phyloP scores from a whole-genome alignment of 1,140 invertebrate species.

The Wasmannia auropunctata region DNA sequence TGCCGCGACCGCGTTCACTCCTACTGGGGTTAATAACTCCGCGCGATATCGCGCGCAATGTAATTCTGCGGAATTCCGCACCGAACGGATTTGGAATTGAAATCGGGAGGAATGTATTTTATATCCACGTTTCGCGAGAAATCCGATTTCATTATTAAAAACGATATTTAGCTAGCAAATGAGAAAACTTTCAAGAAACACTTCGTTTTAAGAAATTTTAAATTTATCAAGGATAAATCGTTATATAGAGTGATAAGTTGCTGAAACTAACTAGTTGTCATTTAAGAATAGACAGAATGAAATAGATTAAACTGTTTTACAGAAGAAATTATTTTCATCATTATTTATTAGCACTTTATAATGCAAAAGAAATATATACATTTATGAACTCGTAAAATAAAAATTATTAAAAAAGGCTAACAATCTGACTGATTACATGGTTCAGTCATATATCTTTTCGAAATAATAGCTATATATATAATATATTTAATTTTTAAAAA shows the following conservation, averaged over 20 bases:
- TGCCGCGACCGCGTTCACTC: constrained; percentile 64
- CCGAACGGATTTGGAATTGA: constrained; percentile 17
- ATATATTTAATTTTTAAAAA: not conserved
- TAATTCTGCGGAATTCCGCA: constrained; percentile 55
- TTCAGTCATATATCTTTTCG: not conserved
- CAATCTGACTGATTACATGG: not conserved
- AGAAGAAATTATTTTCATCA: not conserved
- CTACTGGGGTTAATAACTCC: constrained; percentile 65
- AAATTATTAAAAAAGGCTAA: not conserved
- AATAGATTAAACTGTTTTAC: not conserved
- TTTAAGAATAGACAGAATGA: not conserved
- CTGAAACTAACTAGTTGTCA: not conserved
- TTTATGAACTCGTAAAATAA: not conserved
- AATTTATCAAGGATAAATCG: not conserved
- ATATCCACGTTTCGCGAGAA: not conserved
- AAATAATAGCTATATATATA: not conserved
- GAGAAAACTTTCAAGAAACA: not conserved
- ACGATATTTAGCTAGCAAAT: not conserved
- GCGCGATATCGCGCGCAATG: constrained; percentile 51
- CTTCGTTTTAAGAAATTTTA: not conserved
- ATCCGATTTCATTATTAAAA: not conserved
- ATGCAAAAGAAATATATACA: not conserved
- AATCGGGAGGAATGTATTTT: not conserved
- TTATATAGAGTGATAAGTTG: not conserved
- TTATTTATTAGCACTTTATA: not conserved